Conservation (phyloP, 2,113 vertebrate genomes). For the Actinemys pallida region DNA sequence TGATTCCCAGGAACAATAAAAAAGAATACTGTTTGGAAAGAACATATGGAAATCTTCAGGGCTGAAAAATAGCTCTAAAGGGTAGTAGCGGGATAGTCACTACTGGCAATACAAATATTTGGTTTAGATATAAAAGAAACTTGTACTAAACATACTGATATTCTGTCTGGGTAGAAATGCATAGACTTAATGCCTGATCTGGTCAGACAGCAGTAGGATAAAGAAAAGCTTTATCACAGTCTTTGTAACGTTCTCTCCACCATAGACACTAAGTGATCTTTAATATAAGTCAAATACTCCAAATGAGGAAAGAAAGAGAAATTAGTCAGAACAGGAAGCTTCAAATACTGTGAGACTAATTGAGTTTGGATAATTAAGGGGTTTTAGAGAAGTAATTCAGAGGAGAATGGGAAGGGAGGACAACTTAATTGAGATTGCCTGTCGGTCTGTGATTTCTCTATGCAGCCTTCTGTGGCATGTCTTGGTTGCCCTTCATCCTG, state of each 20-base stretch:
- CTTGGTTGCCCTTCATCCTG: constrained; percentile 47
- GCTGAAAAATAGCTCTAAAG: constrained; percentile 57
- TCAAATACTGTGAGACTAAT: constrained; percentile 64
- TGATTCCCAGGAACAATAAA: constrained; percentile 63
- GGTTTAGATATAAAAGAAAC: constrained; percentile 29
- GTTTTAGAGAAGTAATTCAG: constrained; percentile 60
- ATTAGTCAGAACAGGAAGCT: constrained; percentile 64
- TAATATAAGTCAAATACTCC: constrained; percentile 54
- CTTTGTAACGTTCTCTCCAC: constrained; percentile 38
- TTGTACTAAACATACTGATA: constrained; percentile 36
- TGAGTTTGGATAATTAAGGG: constrained; percentile 65
- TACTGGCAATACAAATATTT: constrained; percentile 66
- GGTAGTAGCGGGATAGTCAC: constrained; percentile 45
- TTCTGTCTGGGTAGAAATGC: constrained; percentile 18
- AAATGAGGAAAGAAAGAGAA: constrained; percentile 53
- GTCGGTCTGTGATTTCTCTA: constrained; percentile 59
- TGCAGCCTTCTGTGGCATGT: constrained; percentile 39
- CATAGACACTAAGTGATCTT: constrained; percentile 51
- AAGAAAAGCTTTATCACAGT: not conserved
- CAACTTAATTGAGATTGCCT: constrained; percentile 65
- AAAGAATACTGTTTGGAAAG: constrained; percentile 59
- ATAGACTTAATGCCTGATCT: not conserved
- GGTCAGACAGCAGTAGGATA: not conserved
- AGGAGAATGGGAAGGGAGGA: constrained; percentile 55
- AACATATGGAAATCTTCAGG: constrained; percentile 53